These are phyloP conservation scores for Muscidifurax raptorellus DNA, from an alignment of 1,140 invertebrate species.

Conservation along the genomic window DNA sequence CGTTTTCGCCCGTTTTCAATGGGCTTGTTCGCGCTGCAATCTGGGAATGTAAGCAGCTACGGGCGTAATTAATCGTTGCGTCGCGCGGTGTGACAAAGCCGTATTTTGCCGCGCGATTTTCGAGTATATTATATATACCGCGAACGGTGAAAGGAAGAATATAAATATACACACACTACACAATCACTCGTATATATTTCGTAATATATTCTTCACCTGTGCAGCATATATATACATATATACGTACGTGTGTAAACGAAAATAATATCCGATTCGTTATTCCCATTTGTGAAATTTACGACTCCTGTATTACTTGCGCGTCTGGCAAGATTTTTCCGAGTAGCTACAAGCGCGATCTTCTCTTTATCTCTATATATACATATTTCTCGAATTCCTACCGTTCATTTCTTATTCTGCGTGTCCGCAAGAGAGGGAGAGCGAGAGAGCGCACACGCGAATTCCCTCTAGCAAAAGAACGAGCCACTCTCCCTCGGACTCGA, in stretches of 20 bases:
- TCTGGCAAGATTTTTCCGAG: neutral
- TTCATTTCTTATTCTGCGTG: conserved; percentile 8
- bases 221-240: neutral
- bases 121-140: too few relatives aligned
- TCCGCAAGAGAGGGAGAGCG: too few relatives aligned
- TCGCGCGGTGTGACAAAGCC: too few relatives aligned
- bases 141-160: neutral
- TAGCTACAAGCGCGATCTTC: neutral
- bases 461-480: neutral
- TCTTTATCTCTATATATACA: neutral
- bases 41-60: too few relatives aligned
- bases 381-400: conserved; percentile 31
- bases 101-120: too few relatives aligned
- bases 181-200: neutral
- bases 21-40: neutral
- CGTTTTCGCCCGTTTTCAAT: neutral
- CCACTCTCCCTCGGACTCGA: conserved; percentile 22
- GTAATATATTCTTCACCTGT: neutral
- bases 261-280: neutral
- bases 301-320: neutral
- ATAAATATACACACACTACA: too few relatives aligned
- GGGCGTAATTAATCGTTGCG: too few relatives aligned
- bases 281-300: neutral
- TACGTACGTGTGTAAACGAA: neutral
- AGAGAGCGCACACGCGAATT: neutral